Evolutionary conservation across 2,797 vertebrate genomes (phyloP).

Genomic region (Chrosomus eos): DNA sequence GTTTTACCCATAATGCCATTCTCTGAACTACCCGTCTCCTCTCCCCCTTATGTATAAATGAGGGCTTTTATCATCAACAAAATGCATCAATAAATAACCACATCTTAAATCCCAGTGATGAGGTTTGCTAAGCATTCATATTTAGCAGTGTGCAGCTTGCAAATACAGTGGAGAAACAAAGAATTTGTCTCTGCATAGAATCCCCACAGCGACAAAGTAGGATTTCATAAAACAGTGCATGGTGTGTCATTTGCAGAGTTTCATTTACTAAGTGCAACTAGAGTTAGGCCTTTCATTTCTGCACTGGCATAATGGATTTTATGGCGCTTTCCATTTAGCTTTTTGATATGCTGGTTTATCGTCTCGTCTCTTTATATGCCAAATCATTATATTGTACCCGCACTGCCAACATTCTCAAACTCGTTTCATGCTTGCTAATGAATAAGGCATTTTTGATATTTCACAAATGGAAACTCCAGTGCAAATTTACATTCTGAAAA

Average conservation of each 20-base stretch:
- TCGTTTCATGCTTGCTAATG: constrained; percentile 22
- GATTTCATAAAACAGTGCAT: constrained; percentile 39
- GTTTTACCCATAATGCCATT: constrained; percentile 28
- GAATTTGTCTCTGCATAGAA: constrained; percentile 21
- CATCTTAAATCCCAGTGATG: constrained; percentile 37
- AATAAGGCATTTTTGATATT: constrained; percentile 9
- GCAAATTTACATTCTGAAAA: background rate
- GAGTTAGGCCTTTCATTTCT: constrained; percentile 40
- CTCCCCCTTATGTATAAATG: constrained; percentile 36
- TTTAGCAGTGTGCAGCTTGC: constrained; percentile 25
- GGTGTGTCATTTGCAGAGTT: constrained; percentile 13
- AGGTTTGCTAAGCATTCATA: constrained; percentile 34
- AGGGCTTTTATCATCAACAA: constrained; percentile 50
- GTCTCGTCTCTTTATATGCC: constrained; percentile 29
- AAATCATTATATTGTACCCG: constrained; percentile 37
- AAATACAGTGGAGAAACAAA: constrained; percentile 27
- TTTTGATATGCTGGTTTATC: constrained; percentile 40
- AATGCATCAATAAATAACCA: constrained; percentile 45
- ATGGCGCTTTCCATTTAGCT: constrained; percentile 34
- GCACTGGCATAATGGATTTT: constrained; percentile 40
- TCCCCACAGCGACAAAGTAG: constrained; percentile 18
- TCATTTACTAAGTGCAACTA: constrained; percentile 48
- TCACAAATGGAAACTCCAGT: background rate
- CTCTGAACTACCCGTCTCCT: constrained; percentile 3
- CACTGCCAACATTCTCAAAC: constrained; percentile 35